These are phyloP conservation scores for Syngnathoides biaculeatus DNA, from an alignment of 2,113 vertebrate species.

Conservation along the genomic window DNA sequence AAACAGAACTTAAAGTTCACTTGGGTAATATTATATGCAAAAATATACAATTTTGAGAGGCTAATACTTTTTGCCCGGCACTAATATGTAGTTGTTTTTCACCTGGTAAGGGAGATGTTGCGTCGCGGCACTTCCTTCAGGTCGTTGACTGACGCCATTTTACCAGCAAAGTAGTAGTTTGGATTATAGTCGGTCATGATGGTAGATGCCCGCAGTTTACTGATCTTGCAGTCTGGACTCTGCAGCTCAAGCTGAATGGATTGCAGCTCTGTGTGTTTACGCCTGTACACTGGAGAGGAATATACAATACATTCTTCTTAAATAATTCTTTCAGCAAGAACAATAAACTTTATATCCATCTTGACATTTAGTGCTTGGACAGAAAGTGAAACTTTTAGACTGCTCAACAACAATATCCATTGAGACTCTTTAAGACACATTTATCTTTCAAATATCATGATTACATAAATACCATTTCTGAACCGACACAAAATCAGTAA, in stretches of 20 bases:
- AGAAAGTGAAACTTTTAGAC: constrained; percentile 21
- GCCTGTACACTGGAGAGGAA: constrained; percentile 82
- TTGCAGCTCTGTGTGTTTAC: constrained; percentile 96
- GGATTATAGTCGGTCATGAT: constrained; percentile 99
- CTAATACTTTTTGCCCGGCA: too few relatives aligned
- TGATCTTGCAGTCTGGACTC: constrained; percentile 97
- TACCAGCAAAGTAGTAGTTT: constrained; percentile 98
- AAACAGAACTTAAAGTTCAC: too few relatives aligned
- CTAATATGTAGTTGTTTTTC: constrained; percentile 28
- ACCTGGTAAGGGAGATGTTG: constrained; percentile 95
- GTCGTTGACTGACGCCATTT: constrained; percentile 93
- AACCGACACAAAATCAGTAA: not conserved
- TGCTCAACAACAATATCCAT: constrained; percentile 1
- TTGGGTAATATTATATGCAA: too few relatives aligned
- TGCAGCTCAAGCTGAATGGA: constrained; percentile 97
- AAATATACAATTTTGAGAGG: too few relatives aligned
- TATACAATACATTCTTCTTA: not conserved
- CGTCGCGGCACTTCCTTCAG: constrained; percentile 95
- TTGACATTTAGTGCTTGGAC: constrained; percentile 23
- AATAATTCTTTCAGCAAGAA: constrained; percentile 14
- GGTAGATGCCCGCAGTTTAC: constrained; percentile 94
- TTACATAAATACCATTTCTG: not conserved
- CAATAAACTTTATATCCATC: constrained; percentile 22
- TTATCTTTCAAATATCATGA: constrained; percentile 12
- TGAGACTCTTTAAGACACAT: constrained; percentile 10